Evolutionary conservation across 2,888 invertebrate genomes (phyloP).

Genomic region (Willowsia nigromaculata): DNA sequence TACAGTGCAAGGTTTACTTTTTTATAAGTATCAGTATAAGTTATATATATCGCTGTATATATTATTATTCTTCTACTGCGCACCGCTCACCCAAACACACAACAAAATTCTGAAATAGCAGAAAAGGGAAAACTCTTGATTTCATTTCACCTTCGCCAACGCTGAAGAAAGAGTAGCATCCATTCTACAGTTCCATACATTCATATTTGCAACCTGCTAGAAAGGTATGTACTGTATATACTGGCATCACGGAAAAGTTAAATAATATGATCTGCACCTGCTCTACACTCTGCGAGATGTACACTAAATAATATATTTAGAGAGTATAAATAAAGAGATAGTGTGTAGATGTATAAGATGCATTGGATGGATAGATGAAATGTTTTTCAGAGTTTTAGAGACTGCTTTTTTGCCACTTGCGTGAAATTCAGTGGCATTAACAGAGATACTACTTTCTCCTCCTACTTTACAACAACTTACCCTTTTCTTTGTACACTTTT

Average conservation of each 20-base stretch:
- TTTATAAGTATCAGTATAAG: too few species aligned
- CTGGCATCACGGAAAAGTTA: not conserved
- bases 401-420: constrained; percentile 30
- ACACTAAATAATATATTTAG: too few species aligned
- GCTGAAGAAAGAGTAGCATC: not conserved
- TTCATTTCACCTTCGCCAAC: constrained; percentile 51
- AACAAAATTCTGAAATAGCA: not conserved
- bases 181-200: not conserved
- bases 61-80: not conserved
- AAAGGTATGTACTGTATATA: not conserved
- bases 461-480: not conserved
- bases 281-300: not conserved
- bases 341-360: too few species aligned
- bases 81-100: not conserved
- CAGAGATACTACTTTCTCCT: not conserved
- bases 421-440: constrained; percentile 18
- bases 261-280: constrained; percentile 11
- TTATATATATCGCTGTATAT: not conserved
- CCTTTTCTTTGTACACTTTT: constrained; percentile 6
- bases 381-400: not conserved
- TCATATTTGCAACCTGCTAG: not conserved
- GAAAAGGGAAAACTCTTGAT: constrained; percentile 45
- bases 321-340: too few species aligned
- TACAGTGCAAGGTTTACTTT: too few species aligned
- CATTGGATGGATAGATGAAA: not conserved